Percentiles rank a stretch among this genome's conserved stretches.
Evolutionary conservation across 2,888 invertebrate species (phyloP).

Genomic region (Ephialtes manifestator): DNA sequence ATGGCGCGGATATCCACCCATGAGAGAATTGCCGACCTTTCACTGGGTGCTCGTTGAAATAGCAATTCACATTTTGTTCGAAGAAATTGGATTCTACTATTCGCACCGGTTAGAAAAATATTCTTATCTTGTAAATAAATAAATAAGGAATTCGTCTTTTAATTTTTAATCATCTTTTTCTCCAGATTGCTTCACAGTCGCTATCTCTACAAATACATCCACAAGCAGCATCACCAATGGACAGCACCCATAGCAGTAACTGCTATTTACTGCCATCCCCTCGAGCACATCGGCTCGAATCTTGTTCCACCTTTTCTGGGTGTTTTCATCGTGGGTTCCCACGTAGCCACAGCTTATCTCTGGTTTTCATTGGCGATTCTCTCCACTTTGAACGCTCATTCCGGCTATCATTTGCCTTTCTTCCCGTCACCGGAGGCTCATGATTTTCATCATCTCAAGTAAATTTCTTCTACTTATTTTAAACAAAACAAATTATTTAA

Average conservation of each 20-base stretch:
- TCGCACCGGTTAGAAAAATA: constrained; percentile 89
- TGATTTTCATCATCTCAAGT: constrained; percentile 95
- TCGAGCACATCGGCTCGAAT: constrained; percentile 92
- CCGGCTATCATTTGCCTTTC: constrained; percentile 95
- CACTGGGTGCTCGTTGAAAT: constrained; percentile 92
- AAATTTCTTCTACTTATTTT: constrained; percentile 20
- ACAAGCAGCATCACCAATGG: constrained; percentile 96
- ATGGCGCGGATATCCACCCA: constrained; percentile 90
- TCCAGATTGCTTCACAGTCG: constrained; percentile 91
- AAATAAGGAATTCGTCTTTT: background rate
- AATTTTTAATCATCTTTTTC: background rate
- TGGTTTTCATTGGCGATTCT: constrained; percentile 93
- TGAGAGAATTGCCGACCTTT: constrained; percentile 91
- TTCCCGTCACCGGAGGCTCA: constrained; percentile 95
- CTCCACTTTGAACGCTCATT: constrained; percentile 93
- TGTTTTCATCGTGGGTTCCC: constrained; percentile 91
- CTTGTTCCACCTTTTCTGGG: constrained; percentile 92
- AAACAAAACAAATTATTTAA: background rate
- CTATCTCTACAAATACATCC: constrained; percentile 92
- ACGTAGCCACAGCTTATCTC: constrained; percentile 92
- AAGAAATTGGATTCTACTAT: constrained; percentile 95
- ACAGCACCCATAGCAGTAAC: constrained; percentile 95
- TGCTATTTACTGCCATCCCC: constrained; percentile 93
- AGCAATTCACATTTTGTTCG: constrained; percentile 91
- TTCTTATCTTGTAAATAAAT: no score